A percentile compares a stretch with the other conserved stretches of the same genome.
Conservation (phyloP, 1,140 invertebrate genomes). For the Drosophila obscura region DNA sequence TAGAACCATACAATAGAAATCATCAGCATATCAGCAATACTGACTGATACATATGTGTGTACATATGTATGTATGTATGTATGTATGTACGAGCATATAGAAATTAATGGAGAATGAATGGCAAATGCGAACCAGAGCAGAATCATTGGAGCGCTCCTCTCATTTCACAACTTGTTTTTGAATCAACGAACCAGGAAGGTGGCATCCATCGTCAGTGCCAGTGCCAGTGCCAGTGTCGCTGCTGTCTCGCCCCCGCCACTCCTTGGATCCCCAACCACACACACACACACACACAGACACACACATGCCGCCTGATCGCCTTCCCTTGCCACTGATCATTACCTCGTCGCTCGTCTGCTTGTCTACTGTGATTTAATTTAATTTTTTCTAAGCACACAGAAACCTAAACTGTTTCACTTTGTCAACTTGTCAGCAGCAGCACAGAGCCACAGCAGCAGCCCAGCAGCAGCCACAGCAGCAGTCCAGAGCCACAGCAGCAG, state of each 20-base stretch:
- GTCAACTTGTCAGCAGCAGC: slow-evolving; percentile 28
- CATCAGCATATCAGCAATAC: neutral
- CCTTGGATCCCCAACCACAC: no score
- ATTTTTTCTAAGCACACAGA: slow-evolving; percentile 49
- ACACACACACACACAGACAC: neutral
- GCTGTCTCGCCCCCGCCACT: no score
- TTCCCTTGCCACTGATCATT: slow-evolving; percentile 27
- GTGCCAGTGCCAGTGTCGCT: neutral
- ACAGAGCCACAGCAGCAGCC: neutral
- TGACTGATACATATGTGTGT: neutral
- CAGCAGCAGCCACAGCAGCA: slow-evolving; percentile 12
- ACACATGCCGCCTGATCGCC: neutral
- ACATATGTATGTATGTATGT: neutral
- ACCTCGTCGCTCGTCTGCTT: slow-evolving; percentile 12
- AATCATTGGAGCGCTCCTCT: slow-evolving; percentile 45
- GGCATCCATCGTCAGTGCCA: slow-evolving; percentile 8
- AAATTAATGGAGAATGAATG: slow-evolving; percentile 5
- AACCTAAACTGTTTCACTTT: slow-evolving; percentile 51
- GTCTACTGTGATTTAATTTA: slow-evolving; percentile 41
- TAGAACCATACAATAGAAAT: neutral
- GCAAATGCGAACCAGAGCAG: slow-evolving; percentile 22
- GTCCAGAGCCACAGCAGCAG: neutral
- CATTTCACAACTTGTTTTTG: slow-evolving; percentile 53
- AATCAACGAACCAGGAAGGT: slow-evolving; percentile 55
- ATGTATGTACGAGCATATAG: neutral